Conservation (phyloP, 2,797 vertebrate genomes). For the Enteromius treurensis region DNA sequence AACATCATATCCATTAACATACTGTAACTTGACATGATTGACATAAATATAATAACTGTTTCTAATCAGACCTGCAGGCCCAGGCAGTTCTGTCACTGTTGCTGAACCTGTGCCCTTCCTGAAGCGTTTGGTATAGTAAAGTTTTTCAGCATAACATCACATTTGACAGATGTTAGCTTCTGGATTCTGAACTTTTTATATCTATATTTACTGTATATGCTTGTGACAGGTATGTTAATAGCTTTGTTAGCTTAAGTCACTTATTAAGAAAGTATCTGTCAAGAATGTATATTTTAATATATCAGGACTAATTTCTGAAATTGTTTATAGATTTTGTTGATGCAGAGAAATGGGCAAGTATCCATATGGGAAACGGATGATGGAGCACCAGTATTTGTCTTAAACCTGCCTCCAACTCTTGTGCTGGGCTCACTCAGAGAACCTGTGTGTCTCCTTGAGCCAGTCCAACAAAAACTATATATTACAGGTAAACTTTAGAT, state of each 20-base stretch:
- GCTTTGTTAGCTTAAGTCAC: neutral
- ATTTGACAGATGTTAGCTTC: neutral
- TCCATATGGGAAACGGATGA: slow-evolving; percentile 23
- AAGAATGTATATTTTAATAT: neutral
- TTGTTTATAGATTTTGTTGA: slow-evolving; percentile 30
- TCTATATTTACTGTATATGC: neutral
- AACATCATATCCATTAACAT: neutral
- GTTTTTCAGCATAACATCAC: neutral
- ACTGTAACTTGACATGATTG: neutral
- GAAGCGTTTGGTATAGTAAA: slow-evolving; percentile 15
- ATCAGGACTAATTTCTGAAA: neutral
- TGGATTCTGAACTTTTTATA: neutral
- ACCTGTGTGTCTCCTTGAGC: slow-evolving; percentile 33
- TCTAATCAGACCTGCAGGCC: slow-evolving; percentile 20
- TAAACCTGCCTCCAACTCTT: slow-evolving; percentile 29
- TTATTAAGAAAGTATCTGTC: neutral
- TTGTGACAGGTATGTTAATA: neutral
- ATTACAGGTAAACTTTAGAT: slow-evolving; percentile 28
- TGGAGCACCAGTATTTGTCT: neutral
- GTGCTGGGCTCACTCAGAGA: slow-evolving; percentile 25
- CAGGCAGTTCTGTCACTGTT: slow-evolving; percentile 16
- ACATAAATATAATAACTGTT: neutral
- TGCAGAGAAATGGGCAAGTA: slow-evolving; percentile 41
- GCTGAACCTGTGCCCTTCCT: slow-evolving; percentile 37
- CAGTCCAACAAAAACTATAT: slow-evolving; percentile 31